These are phyloP conservation scores for Choreutis nemorana DNA, from an alignment of 2,888 invertebrate species.

Conservation along the genomic window DNA sequence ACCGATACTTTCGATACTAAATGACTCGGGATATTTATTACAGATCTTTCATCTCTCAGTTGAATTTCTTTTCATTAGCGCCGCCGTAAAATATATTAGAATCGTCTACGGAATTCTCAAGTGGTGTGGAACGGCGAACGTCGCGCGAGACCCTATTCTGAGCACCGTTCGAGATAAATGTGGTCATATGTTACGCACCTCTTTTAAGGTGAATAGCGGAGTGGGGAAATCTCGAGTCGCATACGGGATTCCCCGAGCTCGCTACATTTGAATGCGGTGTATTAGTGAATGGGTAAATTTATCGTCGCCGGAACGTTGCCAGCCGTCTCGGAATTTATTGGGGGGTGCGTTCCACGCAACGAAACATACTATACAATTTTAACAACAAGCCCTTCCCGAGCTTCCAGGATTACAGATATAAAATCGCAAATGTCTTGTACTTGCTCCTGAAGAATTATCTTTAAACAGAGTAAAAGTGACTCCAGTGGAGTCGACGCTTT, in stretches of 20 bases:
- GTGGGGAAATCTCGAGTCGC: slow-evolving; percentile 18
- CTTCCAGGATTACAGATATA: too few species aligned
- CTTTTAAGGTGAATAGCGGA: slow-evolving; percentile 28
- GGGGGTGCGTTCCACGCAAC: slow-evolving; percentile 14
- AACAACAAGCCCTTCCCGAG: slow-evolving; percentile 1
- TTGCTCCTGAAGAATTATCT: too few species aligned
- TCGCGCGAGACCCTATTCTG: slow-evolving; percentile 1
- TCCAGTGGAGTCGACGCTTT: too few species aligned
- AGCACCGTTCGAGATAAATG: slow-evolving; percentile 24
- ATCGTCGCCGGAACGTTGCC: slow-evolving; percentile 34
- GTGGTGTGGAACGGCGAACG: too few species aligned
- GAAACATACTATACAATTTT: slow-evolving; percentile 5
- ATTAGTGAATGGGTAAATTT: slow-evolving; percentile 57
- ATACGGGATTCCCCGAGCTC: slow-evolving; percentile 20
- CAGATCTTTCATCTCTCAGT: too few species aligned
- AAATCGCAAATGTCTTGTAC: too few species aligned
- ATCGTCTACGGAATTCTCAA: too few species aligned
- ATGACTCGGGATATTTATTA: too few species aligned
- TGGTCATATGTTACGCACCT: slow-evolving; percentile 31
- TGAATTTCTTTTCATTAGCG: too few species aligned
- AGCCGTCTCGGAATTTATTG: slow-evolving; percentile 34
- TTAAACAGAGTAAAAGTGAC: too few species aligned
- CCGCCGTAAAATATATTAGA: too few species aligned
- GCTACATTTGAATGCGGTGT: slow-evolving; percentile 56
- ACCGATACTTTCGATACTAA: too few species aligned